Conservation (phyloP, 1,140 invertebrate species). For the Bombus huntii region DNA sequence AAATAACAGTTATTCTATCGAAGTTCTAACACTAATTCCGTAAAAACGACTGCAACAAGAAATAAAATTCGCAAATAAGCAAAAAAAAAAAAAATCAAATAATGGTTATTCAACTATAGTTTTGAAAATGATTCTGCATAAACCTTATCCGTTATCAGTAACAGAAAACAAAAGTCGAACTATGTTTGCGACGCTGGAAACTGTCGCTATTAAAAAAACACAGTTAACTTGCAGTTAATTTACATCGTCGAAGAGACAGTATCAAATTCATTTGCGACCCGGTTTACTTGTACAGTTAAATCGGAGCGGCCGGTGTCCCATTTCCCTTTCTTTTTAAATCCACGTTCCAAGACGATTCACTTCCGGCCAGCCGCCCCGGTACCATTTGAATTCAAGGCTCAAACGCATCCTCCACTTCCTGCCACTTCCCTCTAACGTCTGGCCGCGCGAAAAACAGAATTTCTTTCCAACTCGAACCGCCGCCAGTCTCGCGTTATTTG, state of each 20-base stretch:
- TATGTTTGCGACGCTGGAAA: not conserved
- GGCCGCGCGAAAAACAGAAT: not conserved
- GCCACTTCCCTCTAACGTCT: not conserved
- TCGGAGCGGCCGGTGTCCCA: constrained; percentile 20
- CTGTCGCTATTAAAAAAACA: not conserved
- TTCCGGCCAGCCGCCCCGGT: constrained; percentile 46
- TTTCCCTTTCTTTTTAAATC: constrained; percentile 55
- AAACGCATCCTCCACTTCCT: constrained; percentile 52
- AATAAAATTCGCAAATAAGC: not conserved
- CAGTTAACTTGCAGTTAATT: not conserved
- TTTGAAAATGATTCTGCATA: not conserved
- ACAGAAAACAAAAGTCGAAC: not conserved
- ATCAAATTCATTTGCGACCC: constrained; percentile 18
- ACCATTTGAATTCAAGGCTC: constrained; percentile 48
- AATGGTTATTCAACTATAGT: not conserved
- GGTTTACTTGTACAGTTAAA: constrained; percentile 34
- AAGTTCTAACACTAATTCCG: too few relatives aligned
- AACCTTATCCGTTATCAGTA: too few relatives aligned
- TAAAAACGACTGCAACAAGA: too few relatives aligned
- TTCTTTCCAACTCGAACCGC: not conserved
- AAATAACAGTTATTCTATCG: too few relatives aligned
- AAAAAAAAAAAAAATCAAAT: too few relatives aligned
- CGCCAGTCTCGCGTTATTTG: not conserved
- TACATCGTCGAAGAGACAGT: not conserved
- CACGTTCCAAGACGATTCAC: constrained; percentile 61